Percentiles rank a stretch among this genome's conserved stretches.
Evolutionary conservation across 2,113 vertebrate genomes (phyloP).

Genomic region (Rana temporaria): DNA sequence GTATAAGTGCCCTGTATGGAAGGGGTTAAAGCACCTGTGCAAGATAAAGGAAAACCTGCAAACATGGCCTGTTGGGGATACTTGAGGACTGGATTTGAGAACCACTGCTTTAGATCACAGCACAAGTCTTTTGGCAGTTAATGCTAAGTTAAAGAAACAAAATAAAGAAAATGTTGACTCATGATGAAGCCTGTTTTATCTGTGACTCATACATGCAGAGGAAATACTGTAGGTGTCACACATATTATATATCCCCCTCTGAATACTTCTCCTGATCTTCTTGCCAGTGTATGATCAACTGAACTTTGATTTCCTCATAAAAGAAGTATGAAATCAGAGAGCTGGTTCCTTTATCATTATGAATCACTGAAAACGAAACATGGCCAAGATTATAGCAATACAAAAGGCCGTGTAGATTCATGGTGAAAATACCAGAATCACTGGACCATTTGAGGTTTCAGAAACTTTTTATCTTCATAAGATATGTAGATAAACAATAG

Average conservation of each 20-base stretch:
- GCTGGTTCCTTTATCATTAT: constrained; percentile 3
- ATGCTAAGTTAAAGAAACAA: background rate
- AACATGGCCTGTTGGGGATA: too few species aligned
- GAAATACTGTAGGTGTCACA: constrained; percentile 30
- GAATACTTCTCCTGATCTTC: background rate
- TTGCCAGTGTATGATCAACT: background rate
- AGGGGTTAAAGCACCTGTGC: too few species aligned
- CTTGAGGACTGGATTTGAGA: too few species aligned
- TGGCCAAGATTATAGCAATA: too few species aligned
- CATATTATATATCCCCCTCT: background rate
- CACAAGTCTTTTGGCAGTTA: background rate
- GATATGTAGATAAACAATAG: too few species aligned
- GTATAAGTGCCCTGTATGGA: too few species aligned
- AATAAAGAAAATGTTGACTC: constrained; percentile 35
- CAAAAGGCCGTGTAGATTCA: too few species aligned
- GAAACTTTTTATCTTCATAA: too few species aligned
- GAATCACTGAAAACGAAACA: background rate
- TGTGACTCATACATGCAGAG: constrained; percentile 32
- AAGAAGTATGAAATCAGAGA: background rate
- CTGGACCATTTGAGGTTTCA: too few species aligned
- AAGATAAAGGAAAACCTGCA: too few species aligned
- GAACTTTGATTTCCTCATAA: background rate
- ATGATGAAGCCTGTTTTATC: background rate
- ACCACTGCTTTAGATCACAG: too few species aligned
- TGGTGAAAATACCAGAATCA: too few species aligned